A percentile compares a stretch with the other conserved stretches of the same genome.
These are phyloP conservation scores for Diarsia brunnea DNA, from an alignment of 2,888 invertebrate species.

Conservation along the genomic window DNA sequence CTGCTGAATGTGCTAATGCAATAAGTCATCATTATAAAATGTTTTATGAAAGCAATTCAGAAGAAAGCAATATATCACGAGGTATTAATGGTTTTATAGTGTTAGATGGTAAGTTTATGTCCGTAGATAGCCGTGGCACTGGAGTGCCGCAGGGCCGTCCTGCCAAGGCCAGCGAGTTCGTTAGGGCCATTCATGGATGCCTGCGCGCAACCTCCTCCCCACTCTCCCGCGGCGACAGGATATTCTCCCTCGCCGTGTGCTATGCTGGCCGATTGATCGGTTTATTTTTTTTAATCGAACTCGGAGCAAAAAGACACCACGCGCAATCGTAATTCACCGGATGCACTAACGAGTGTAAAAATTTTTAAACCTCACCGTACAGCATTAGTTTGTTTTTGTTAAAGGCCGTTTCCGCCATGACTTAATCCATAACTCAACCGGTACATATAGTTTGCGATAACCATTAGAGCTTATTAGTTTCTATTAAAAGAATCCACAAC, in stretches of 20 bases:
- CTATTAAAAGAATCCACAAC: slow-evolving; percentile 65
- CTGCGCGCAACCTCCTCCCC: slow-evolving; percentile 81
- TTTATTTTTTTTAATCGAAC: slow-evolving; percentile 83
- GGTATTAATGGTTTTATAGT: slow-evolving; percentile 42
- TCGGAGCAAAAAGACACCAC: slow-evolving; percentile 82
- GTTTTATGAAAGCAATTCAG: slow-evolving; percentile 40
- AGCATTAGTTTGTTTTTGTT: slow-evolving; percentile 85
- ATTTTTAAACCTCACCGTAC: slow-evolving; percentile 83
- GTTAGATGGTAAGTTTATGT: slow-evolving; percentile 58
- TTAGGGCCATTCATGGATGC: slow-evolving; percentile 90
- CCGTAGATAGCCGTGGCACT: slow-evolving; percentile 63
- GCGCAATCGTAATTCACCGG: slow-evolving; percentile 88
- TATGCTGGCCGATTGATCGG: slow-evolving; percentile 85
- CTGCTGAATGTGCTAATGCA: slow-evolving; percentile 19
- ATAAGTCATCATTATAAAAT: slow-evolving; percentile 41
- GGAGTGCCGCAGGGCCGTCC: slow-evolving; percentile 78
- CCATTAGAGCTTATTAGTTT: slow-evolving; percentile 71
- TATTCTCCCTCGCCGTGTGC: slow-evolving; percentile 84
- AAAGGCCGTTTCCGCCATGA: slow-evolving; percentile 81
- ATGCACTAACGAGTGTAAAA: slow-evolving; percentile 89
- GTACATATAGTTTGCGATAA: slow-evolving; percentile 66
- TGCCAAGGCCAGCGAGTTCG: slow-evolving; percentile 89
- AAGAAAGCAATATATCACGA: slow-evolving; percentile 41
- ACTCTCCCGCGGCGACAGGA: slow-evolving; percentile 82
- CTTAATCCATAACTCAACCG: slow-evolving; percentile 75